These are phyloP conservation scores for Serranochromis macrocephalus DNA, from an alignment of 2,113 vertebrate species.

Conservation along the genomic window DNA sequence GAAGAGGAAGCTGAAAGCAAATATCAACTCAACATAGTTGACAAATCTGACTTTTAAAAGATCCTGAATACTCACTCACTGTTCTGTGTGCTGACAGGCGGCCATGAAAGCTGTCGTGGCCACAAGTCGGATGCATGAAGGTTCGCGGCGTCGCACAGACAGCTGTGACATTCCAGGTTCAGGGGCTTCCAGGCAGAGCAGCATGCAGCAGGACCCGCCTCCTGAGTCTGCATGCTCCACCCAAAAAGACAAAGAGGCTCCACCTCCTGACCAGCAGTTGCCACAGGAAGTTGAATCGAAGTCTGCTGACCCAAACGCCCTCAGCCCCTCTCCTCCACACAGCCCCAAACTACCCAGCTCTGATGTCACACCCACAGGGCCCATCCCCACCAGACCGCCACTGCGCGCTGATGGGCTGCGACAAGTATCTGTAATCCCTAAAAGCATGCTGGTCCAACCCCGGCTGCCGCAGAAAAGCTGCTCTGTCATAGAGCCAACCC, in stretches of 20 bases:
- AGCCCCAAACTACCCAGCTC: conserved; percentile 29
- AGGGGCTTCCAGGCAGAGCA: conserved; percentile 62
- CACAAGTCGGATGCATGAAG: conserved; percentile 79
- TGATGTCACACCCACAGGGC: neutral
- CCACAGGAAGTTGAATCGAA: neutral
- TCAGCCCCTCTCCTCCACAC: conserved; percentile 10
- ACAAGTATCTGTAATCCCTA: conserved; percentile 58
- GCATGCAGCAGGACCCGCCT: conserved; percentile 61
- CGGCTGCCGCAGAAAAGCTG: conserved; percentile 61
- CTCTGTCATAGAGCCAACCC: conserved; percentile 37
- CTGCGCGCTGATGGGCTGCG: conserved; percentile 59
- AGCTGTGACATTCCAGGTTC: conserved; percentile 70
- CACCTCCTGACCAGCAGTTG: neutral
- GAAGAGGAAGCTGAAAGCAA: neutral
- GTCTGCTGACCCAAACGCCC: neutral
- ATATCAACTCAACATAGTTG: neutral
- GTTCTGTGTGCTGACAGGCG: conserved; percentile 62
- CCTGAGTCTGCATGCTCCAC: conserved; percentile 36
- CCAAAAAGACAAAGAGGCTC: conserved; percentile 11
- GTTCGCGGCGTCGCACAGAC: conserved; percentile 72
- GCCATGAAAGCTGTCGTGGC: conserved; percentile 84
- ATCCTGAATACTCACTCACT: neutral
- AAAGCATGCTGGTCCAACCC: conserved; percentile 49
- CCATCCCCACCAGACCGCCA: conserved; percentile 53
- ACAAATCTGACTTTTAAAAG: neutral